Conservation (phyloP, 2,797 vertebrate species). For the Microcaecilia unicolor region DNA sequence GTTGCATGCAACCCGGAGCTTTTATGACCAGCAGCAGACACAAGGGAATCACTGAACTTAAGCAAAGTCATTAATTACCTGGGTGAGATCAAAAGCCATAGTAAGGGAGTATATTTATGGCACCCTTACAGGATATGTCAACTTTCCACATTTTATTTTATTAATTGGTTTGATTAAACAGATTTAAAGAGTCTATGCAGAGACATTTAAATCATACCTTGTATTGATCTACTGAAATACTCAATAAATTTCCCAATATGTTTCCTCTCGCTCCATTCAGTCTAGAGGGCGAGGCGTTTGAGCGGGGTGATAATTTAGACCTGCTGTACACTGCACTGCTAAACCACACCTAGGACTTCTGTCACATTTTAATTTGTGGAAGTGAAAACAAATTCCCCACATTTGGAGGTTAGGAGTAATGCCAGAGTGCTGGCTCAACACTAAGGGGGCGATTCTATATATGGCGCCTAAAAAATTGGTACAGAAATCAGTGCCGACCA, state of each 20-base stretch:
- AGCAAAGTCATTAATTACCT: conserved; percentile 69
- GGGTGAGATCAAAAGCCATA: conserved; percentile 61
- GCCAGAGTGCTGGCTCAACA: no score
- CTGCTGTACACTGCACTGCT: conserved; percentile 33
- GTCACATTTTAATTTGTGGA: no score
- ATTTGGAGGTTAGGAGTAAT: no score
- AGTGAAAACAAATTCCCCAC: no score
- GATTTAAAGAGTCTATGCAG: conserved; percentile 65
- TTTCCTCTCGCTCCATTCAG: conserved; percentile 54
- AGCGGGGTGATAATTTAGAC: conserved; percentile 56
- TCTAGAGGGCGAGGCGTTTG: conserved; percentile 62
- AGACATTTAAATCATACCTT: conserved; percentile 62
- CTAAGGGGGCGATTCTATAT: no score
- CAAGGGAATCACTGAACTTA: conserved; percentile 63
- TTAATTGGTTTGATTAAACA: conserved; percentile 78
- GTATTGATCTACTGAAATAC: conserved; percentile 72
- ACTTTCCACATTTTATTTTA: conserved; percentile 59
- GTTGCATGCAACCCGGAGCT: conserved; percentile 40
- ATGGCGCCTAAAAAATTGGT: no score
- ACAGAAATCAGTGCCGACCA: no score
- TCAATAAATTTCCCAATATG: conserved; percentile 69
- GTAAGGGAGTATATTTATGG: conserved; percentile 61
- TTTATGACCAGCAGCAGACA: conserved; percentile 54
- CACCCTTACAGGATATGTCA: conserved; percentile 62
- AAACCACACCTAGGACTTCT: no score